Evolutionary conservation across 2,888 invertebrate species (phyloP).

Genomic region (Dasysyrphus albostriatus): DNA sequence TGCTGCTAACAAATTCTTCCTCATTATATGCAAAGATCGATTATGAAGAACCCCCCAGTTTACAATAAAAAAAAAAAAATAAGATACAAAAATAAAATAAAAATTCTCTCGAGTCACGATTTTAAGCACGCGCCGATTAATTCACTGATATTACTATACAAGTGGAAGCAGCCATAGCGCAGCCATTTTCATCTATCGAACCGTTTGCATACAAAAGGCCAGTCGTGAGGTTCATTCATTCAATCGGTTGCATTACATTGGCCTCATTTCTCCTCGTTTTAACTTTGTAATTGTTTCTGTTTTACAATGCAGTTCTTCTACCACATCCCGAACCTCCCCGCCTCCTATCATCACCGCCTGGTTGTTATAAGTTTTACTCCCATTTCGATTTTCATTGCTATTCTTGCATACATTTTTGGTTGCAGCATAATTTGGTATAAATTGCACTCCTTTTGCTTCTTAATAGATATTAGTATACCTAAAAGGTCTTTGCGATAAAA

Average conservation of each 20-base stretch:
- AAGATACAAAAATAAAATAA: constrained; percentile 36
- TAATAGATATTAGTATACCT: constrained; percentile 50
- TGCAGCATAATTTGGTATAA: constrained; percentile 40
- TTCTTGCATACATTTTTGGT: constrained; percentile 13
- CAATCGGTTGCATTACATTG: constrained; percentile 72
- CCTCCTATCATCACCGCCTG: constrained; percentile 6
- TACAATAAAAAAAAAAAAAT: constrained; percentile 57
- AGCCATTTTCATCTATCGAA: constrained; percentile 31
- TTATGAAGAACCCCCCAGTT: constrained; percentile 61
- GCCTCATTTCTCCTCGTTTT: constrained; percentile 69
- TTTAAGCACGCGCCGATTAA: constrained; percentile 77
- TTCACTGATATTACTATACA: constrained; percentile 74
- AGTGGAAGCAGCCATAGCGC: constrained; percentile 56
- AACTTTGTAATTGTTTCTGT: constrained; percentile 75
- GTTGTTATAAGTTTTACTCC: constrained; percentile 29
- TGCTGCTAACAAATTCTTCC: constrained; percentile 57
- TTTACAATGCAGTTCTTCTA: constrained; percentile 58
- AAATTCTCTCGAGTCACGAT: constrained; percentile 75
- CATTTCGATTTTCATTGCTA: constrained; percentile 16
- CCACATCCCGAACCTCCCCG: not conserved
- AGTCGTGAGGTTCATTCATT: constrained; percentile 74
- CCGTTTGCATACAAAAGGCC: constrained; percentile 71
- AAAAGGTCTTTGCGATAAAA: constrained; percentile 57
- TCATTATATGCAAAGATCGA: constrained; percentile 71
- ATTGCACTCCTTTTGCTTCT: constrained; percentile 20